Evolutionary conservation across 2,113 vertebrate genomes (phyloP).

Genomic region (human (Homo sapiens)): GRCh38 chr5:135476501-135477000

Average conservation of each 20-base stretch:
- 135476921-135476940: constrained; percentile 80
- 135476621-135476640: constrained; percentile 52
- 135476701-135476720: constrained; percentile 44
- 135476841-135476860: constrained; percentile 81
- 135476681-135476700: constrained; percentile 65
- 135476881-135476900: constrained; percentile 72
- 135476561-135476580: constrained; percentile 70
- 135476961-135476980: constrained; percentile 81
- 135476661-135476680: constrained; percentile 70
- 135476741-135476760: constrained; percentile 5
- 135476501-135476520: constrained; percentile 46
- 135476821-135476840: constrained; percentile 79
- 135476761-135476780: constrained; percentile 74
- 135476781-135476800: constrained; percentile 65
- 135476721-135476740: constrained; percentile 75
- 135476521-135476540: constrained; percentile 61
- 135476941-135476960: constrained; percentile 79
- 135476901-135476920: constrained; percentile 80
- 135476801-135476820: constrained; percentile 82
- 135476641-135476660: constrained; percentile 79
- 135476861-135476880: constrained; percentile 14
- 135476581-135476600: constrained; percentile 72
- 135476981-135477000: constrained; percentile 53
- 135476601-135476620: constrained; percentile 72
- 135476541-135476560: constrained; percentile 83